phyloP scores from a whole-genome alignment of 2,113 vertebrate species.

The Mesitornis unicolor region DNA sequence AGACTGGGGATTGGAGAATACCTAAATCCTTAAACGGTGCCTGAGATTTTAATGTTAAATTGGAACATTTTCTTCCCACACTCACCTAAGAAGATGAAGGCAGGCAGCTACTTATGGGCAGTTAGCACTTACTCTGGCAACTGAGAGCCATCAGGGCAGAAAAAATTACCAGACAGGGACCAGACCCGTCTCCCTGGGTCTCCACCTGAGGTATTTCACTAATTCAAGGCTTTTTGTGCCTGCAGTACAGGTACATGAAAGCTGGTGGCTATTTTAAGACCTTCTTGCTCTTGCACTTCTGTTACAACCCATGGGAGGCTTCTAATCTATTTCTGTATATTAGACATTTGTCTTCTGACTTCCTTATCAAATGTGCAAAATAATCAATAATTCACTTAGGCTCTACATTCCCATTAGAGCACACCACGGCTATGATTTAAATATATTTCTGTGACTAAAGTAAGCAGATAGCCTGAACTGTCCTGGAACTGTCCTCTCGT shows the following conservation, averaged over 20 bases:
- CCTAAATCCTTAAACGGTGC: not conserved
- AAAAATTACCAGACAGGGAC: not conserved
- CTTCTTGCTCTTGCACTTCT: not conserved
- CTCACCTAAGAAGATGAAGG: not conserved
- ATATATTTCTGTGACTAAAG: not conserved
- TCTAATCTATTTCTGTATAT: conserved; percentile 26
- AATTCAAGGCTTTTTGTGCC: not conserved
- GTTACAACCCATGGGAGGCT: not conserved
- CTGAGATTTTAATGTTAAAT: not conserved
- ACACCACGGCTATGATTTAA: not conserved
- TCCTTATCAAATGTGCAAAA: conserved; percentile 4
- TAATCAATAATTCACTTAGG: conserved; percentile 43
- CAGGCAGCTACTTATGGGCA: not conserved
- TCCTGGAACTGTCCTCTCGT: not conserved
- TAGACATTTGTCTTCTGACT: not conserved
- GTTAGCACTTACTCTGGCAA: not conserved
- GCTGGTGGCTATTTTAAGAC: conserved; percentile 2
- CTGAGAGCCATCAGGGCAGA: not conserved
- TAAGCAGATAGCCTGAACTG: not conserved
- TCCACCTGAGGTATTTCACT: not conserved
- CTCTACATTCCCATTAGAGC: not conserved
- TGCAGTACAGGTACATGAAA: not conserved
- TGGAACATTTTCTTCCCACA: not conserved
- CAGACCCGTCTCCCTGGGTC: not conserved
- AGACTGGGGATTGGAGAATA: not conserved